These are phyloP conservation scores for Cyphomyrmex costatus DNA, from an alignment of 1,140 invertebrate genomes.

Conservation along the genomic window DNA sequence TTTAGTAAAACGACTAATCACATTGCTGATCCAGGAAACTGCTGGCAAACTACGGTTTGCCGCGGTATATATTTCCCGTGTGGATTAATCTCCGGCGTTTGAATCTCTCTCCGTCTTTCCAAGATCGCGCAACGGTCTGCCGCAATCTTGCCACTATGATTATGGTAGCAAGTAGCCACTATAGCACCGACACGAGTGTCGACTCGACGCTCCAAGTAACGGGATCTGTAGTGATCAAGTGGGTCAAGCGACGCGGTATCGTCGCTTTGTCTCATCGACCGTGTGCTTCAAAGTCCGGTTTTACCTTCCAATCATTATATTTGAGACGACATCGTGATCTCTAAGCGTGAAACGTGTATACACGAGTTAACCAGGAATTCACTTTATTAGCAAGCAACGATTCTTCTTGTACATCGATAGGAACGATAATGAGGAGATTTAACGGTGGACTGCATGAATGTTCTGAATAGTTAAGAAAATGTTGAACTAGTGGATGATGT, in stretches of 20 bases:
- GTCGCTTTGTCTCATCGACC: constrained; percentile 64
- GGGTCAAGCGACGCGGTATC: constrained; percentile 69
- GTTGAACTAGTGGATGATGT: not conserved
- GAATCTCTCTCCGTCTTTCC: constrained; percentile 2
- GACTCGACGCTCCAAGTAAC: constrained; percentile 70
- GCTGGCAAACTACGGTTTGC: constrained; percentile 2
- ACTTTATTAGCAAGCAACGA: constrained; percentile 31
- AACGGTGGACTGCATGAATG: constrained; percentile 18
- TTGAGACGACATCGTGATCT: constrained; percentile 18
- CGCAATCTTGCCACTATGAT: constrained; percentile 49
- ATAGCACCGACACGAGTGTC: constrained; percentile 46
- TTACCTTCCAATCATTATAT: constrained; percentile 31
- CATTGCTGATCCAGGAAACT: constrained; percentile 22
- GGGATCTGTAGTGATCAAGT: constrained; percentile 77
- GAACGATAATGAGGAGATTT: constrained; percentile 14
- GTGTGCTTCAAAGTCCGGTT: constrained; percentile 42
- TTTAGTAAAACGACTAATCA: constrained; percentile 25
- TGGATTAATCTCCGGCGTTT: constrained; percentile 18
- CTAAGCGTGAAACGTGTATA: constrained; percentile 6
- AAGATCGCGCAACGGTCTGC: constrained; percentile 49
- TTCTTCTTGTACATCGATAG: not conserved
- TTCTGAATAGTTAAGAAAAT: constrained; percentile 25
- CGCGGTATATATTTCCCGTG: constrained; percentile 33
- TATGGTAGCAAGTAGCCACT: constrained; percentile 52
- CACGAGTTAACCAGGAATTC: constrained; percentile 25